phyloP scores from a whole-genome alignment of 2,113 vertebrate species.

The Rafetus swinhoei region DNA sequence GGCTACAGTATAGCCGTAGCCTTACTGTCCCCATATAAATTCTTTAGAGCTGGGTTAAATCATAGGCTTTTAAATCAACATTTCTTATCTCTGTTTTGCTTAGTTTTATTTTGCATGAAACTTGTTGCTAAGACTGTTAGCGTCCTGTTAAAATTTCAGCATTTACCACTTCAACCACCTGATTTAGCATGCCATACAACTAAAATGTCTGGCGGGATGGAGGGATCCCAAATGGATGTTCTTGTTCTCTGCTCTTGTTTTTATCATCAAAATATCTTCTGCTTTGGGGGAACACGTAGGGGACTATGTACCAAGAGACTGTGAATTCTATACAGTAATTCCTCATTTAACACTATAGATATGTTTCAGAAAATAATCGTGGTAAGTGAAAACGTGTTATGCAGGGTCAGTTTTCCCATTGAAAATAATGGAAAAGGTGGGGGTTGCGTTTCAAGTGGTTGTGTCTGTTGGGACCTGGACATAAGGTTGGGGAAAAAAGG shows the following conservation, averaged over 20 bases:
- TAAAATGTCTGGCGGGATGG: background rate
- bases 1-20: no score
- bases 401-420: no score
- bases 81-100: background rate
- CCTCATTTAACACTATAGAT: no score
- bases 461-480: no score
- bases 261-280: background rate
- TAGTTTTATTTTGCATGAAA: background rate
- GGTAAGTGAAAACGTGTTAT: no score
- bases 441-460: no score
- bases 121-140: background rate
- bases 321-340: background rate
- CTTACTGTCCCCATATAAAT: background rate
- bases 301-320: background rate
- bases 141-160: rapidly evolving
- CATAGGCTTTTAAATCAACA: background rate
- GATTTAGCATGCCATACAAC: background rate
- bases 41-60: background rate
- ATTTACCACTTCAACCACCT: rapidly evolving
- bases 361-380: no score
- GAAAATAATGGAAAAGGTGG: no score
- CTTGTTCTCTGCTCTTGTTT: background rate
- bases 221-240: background rate
- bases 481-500: no score
- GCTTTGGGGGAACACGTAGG: background rate